Evolutionary conservation across 2,113 vertebrate species (phyloP).

Genomic region (Lamprotornis superbus): DNA sequence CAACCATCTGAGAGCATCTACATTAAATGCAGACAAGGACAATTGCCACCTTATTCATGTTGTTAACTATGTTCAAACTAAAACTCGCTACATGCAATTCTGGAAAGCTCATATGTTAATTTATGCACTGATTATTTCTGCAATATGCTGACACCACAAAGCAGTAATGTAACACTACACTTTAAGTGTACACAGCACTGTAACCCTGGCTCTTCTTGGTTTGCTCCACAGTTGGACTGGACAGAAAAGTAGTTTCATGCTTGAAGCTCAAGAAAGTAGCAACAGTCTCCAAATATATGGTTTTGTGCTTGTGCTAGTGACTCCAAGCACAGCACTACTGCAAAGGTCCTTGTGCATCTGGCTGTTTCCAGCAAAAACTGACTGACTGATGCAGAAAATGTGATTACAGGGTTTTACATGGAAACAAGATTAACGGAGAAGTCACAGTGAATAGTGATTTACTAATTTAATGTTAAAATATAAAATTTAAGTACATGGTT

Average conservation of each 20-base stretch:
- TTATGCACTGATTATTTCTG: background rate
- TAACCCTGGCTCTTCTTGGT: background rate
- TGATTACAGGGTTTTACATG: background rate
- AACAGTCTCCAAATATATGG: background rate
- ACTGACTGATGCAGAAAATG: background rate
- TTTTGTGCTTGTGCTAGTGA: background rate
- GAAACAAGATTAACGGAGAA: conserved; percentile 7
- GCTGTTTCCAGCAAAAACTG: background rate
- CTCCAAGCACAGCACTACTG: background rate
- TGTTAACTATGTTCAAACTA: background rate
- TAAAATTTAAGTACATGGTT: background rate
- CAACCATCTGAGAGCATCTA: background rate
- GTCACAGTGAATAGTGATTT: background rate
- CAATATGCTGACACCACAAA: background rate
- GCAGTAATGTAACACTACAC: background rate
- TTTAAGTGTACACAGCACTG: background rate
- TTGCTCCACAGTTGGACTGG: background rate
- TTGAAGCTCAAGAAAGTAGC: background rate
- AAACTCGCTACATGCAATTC: background rate
- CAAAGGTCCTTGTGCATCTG: background rate
- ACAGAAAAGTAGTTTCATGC: background rate
- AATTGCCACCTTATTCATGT: background rate
- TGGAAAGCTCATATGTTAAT: background rate
- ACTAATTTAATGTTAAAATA: background rate
- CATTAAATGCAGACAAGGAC: background rate